Evolutionary conservation across 2,113 vertebrate genomes (phyloP), one percentile per base, ranked within the genome.

Genomic region (Capreolus pygargus): DNA sequence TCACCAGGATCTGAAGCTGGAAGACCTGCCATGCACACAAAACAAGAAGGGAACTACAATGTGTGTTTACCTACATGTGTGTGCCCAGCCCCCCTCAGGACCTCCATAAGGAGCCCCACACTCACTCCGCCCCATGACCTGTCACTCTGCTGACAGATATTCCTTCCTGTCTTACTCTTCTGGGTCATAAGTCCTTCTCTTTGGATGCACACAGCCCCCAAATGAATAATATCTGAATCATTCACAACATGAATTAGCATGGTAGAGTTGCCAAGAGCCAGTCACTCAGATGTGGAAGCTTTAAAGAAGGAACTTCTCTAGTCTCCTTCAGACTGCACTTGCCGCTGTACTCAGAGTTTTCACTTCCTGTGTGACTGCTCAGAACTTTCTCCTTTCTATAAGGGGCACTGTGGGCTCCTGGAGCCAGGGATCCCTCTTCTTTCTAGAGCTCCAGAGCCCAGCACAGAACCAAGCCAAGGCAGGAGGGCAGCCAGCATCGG

Each of bases 1-100:
- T 98, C 85, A 99, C 98, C 27, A 95, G 95, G 0, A 99, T 98
- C 78, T 98, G 95, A 97, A 99, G 64, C 86, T 55, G 97, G 97
- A 99, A 99, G 0, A 0, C 92, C 99, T 99, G 98, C 0, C 0
- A 74, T 50, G 43, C 36, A 76, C 70, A 91, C 50, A 33, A 91
- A 86, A 4, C 5, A 9, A 23, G 0, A 58, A 84, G 36, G 21
- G 79, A 81, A 43, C 8, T 14, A 15, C 0, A 0, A 19, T 45
- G 19, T 58, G 25, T 67, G 50, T 61, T n/a, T 11, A 43, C 17
- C 8, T 39, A 23, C 60, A 19, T 52, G 21, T 81, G 43, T 76
- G 64, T 30, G 17, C 17, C 45, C 55, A 52, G 25, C 54, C 64
- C 39, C 19, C 6, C 23, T 74, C 2, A 43, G 30, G 47, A 57